Evolutionary conservation across 2,113 vertebrate genomes (phyloP), one percentile per base, ranked within the genome.

Genomic region (Rhea pennata): DNA sequence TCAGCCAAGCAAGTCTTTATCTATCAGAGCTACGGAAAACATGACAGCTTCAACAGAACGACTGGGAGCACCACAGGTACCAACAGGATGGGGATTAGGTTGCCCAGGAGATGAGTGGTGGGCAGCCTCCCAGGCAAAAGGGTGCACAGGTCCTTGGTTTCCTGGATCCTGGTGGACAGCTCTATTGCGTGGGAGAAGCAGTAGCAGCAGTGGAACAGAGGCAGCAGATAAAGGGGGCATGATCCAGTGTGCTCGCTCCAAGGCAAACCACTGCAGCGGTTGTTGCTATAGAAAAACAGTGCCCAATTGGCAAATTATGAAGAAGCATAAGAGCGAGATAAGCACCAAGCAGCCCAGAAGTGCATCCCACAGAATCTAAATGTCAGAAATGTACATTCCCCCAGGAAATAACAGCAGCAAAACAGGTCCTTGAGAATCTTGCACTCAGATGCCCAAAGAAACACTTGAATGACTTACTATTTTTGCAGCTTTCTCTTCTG

Each of bases 271-370:
- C 56, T 70, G 46, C 21, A 39, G n/a, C 15, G 17, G 33, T 6
- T 69, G 23, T n/a, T 56, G 33, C 29, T 50, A 50, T 2, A 33
- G n/a, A 64, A 79, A 64, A 74, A 19, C 24, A 20, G 27, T 20
- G 11, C n/a, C 29, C 31, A n/a, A 67, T 50, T 42, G 0, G 0
- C 7, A 10, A 11, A 58, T 33, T 26, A 17, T 8, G 36, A 80
- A 70, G 39, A 76, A 39, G 4, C 54, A 19, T 54, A 80, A 16
- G n/a, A 42, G 42, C 15, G 33, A 69, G 36, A 44, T 24, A 50
- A 85, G 46, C 20, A 78, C 12, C 61, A 62, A 24, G 29, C 17
- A 44, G 17, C 40, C 67, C 62, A 56, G 33, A 67, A 64, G 26
- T 58, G 36, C 64, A 65, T n/a, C 54, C 40, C n/a, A 80, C 21